These are phyloP conservation scores for Macrotrachela quadricornifera DNA, from an alignment of 1,140 invertebrate genomes.

Conservation along the genomic window DNA sequence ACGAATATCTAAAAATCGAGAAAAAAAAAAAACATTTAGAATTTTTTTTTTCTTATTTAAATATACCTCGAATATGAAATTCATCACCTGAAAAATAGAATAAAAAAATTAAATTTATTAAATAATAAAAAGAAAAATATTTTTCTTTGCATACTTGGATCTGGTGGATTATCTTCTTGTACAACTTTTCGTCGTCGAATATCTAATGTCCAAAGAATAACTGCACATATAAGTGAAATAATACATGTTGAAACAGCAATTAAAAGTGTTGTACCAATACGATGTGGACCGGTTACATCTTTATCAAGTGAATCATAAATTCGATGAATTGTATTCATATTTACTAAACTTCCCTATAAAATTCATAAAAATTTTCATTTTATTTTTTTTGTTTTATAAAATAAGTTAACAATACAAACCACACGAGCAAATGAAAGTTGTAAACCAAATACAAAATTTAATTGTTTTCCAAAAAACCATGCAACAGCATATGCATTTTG, in stretches of 20 bases:
- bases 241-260: conserved; percentile 8
- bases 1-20: conserved; percentile 57
- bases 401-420: conserved; percentile 15
- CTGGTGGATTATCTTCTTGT: neutral
- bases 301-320: conserved; percentile 8
- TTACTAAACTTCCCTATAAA: conserved; percentile 9
- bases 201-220: conserved; percentile 5
- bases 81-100: no score
- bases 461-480: conserved; percentile 89
- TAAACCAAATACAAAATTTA: conserved; percentile 92
- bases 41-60: neutral
- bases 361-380: neutral
- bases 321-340: conserved; percentile 8
- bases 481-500: conserved; percentile 88
- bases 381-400: neutral
- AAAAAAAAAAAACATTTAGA: conserved; percentile 37
- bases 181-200: conserved; percentile 1
- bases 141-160: no score
- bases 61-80: no score
- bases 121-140: no score
- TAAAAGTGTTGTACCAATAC: conserved; percentile 5
- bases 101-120: no score
- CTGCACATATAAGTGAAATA: conserved; percentile 6
- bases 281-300: neutral
- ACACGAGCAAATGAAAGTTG: conserved; percentile 73